Base-by-base conservation (phyloP, 2,888 invertebrate genomes). In the Aspidiotus destructor region DNA sequence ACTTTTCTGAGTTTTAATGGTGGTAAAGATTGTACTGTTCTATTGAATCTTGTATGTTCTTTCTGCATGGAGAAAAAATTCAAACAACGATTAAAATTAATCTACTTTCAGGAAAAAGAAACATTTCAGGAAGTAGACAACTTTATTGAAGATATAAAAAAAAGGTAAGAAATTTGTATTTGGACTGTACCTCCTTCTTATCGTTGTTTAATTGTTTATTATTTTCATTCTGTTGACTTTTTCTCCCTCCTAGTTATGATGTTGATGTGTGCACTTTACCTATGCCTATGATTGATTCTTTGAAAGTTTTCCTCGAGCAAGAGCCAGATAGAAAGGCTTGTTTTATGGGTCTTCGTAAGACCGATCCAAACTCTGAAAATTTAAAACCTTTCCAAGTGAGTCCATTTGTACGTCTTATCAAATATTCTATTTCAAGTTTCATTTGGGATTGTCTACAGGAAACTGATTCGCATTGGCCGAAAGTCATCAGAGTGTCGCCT, bases 21-120 rank as follows among this genome's bases (percentile, higher is more conserved):
- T 6, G 99, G 99, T 1, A 99, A 99, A 80, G 99, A 99, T 79
- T 98, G 98, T 76, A 97, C 97, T 0, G 92, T 88, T 0, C 81
- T 98, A 13, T 80, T 99, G 52, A 88, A 92, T 77, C 77, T 93
- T 71, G 78, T 81, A 11, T 78, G 82, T 72, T 79, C 82, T 2
- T 80, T 84, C 11, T 75, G 82, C 13, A 16, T 28, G 15, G 10
- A 13, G 5, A 53, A 67, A 17, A 55, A 60, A 13, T 40, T 70
- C 6, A 9, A 11, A 7, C 8, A 55, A 13, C 69, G 67, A 11
- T 68, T 79, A 73, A 78, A 78, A 71, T 85, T 89, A 53, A 80
- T 96, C 44, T 96, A 96, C 75, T 88, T 98, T 58, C 81, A 86
- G 73, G 86, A 86, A 57, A 82, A 83, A 28, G 85, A 89, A 73